A percentile compares a stretch with the other conserved stretches of the same genome.
phyloP scores from a whole-genome alignment of 2,113 vertebrate genomes.

The Psettodes erumei region DNA sequence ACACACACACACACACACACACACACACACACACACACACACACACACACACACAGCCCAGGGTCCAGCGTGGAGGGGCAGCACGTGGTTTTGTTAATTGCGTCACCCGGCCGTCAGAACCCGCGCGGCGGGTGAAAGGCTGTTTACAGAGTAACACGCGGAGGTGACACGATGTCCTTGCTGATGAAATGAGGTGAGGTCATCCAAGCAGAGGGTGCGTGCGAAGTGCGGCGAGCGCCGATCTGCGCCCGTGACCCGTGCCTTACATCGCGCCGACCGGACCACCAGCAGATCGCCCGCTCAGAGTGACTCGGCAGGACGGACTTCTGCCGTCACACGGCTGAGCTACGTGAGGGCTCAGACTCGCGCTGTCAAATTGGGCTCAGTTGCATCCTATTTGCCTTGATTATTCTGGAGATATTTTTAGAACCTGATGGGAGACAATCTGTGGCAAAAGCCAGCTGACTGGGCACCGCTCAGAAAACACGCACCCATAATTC shows the following conservation, averaged over 20 bases:
- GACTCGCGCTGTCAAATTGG: not conserved
- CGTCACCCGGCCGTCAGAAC: constrained; percentile 13
- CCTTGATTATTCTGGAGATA: not conserved
- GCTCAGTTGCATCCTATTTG: not conserved
- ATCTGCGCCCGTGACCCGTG: constrained; percentile 21
- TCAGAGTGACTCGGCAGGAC: constrained; percentile 9
- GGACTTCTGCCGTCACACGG: too few species aligned
- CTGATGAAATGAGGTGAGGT: constrained; percentile 20
- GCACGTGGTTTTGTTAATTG: constrained; percentile 35
- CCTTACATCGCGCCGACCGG: not conserved
- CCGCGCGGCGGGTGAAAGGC: not conserved
- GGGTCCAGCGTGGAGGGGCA: not conserved
- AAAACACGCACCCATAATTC: not conserved
- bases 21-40: not conserved
- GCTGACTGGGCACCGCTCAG: not conserved
- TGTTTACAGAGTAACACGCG: not conserved
- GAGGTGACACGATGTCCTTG: constrained; percentile 3
- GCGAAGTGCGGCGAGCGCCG: not conserved
- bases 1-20: not conserved
- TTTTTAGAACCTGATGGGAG: not conserved
- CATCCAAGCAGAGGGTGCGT: not conserved
- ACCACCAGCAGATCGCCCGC: not conserved
- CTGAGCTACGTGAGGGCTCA: too few species aligned
- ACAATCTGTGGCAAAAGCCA: not conserved
- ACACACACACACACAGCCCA: not conserved